Base-by-base conservation (phyloP, 1,140 invertebrate genomes). In the Drosophila pruinosa region DNA sequence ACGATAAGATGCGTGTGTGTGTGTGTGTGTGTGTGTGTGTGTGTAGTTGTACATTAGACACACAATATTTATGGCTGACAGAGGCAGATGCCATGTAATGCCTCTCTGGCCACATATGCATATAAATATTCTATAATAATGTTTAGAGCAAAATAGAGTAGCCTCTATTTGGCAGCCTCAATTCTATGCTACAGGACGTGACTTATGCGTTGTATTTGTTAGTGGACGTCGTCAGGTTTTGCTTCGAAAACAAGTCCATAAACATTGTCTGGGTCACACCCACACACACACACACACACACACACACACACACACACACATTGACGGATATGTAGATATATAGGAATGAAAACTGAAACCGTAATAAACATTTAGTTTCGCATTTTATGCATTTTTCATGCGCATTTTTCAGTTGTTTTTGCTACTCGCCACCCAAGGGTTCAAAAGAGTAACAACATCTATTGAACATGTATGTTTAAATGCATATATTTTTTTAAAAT, bases 181-280 rank as follows among this genome's bases (percentile, higher is more conserved):
- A 59, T 67, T 28, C 54, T 75, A 78, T 83, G 72, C 50, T 63
- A 50, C 73, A 86, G 80, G 82, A 85, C 80, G 80, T 86, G 80
- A 85, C 80, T 81, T 86, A 86, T 86, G 81, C 57, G 43, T 48
- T 24, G 58, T 64, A 59, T 45, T 53, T 52, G 6, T 39, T 24
- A 45, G 21, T 24, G 43, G 19, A 26, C 19, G n/a, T 67, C 19
- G 15, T 36, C 31, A 14, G 45, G 36, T 61, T 57, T n/a, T 53
- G 50, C 41, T 58, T 43, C 38, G 76, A 81, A 82, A 88, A 82
- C 78, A 86, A 86, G 65, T 71, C 81, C 56, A 86, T 86, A 86
- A 86, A 86, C 82, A 78, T 82, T 86, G 82, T 86, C 82, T 86
- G 82, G 82, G 74, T 75, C 54, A 62, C 21, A 59, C 14, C 6